Evolutionary conservation across 2,797 vertebrate genomes (phyloP), one percentile per base, ranked within the genome.

Genomic region (Mormyrus hasselquistii): DNA sequence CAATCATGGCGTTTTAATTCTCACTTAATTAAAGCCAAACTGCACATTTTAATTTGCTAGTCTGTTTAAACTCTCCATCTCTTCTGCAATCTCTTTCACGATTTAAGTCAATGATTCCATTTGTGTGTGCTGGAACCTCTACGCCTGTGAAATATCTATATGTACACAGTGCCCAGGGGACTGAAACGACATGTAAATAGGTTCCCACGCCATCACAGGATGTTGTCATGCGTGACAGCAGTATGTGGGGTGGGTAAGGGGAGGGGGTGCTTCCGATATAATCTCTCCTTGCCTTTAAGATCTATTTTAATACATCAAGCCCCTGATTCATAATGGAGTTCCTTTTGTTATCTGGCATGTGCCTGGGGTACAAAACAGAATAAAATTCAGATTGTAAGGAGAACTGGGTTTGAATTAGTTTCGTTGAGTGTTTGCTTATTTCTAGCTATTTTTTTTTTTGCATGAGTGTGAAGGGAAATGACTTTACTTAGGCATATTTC

Each of bases 111-210:
- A 59, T 59, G 52, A 57, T 16, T 86, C 19, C 50, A 29, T 86
- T 49, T 86, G 50, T 16, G 22, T 86, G 84, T 53, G 9, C 44
- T 59, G 29, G 29, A 12, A 44, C 62, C 38, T 14, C 86, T 47
- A 69, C 2, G 86, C n/a, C 3, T 69, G 55, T 69, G 59, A 44
- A 62, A 65, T 49, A 87, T 69, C 86, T 65, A 87, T 87, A 87
- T 87, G 44, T 49, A 29, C 22, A n/a, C 41, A 47, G 59, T 1
- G 4, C 59, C 86, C 2, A 34, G 84, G 38, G 86, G 34, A 50
- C 19, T n/a, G 34, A n/a, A 59, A 86, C 29, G 49, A 44, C 86
- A 22, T 44, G n/a, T 87, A 49, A 87, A 87, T 59, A 57, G n/a
- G 59, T 47, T 62, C n/a, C 38, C 57, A 62, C 34, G 29, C 14